These are phyloP conservation scores for Anadara kagoshimensis DNA, from an alignment of 1,140 invertebrate species.

Conservation along the genomic window DNA sequence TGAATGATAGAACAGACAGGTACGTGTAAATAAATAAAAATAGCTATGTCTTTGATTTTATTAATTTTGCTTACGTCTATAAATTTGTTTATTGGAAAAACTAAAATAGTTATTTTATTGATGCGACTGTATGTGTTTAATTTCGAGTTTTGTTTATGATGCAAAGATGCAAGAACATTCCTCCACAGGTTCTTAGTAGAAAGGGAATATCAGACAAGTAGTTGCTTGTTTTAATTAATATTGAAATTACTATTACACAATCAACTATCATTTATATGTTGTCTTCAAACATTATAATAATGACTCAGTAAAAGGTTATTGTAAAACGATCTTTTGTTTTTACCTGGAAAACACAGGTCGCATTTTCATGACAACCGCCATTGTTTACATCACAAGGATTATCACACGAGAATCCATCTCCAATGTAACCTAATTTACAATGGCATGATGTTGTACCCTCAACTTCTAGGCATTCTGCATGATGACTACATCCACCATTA, in stretches of 20 bases:
- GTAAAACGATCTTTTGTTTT: too few species aligned
- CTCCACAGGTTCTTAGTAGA: not conserved
- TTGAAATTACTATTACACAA: not conserved
- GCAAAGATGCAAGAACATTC: too few species aligned
- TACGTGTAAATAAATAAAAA: too few species aligned
- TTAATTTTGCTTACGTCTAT: not conserved
- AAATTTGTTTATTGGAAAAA: not conserved
- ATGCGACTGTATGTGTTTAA: not conserved
- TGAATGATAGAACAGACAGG: too few species aligned
- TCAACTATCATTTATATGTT: not conserved
- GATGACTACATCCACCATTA: slow-evolving; percentile 53
- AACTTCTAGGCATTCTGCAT: slow-evolving; percentile 42
- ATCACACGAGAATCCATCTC: slow-evolving; percentile 46
- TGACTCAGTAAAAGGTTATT: too few species aligned
- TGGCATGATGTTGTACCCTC: slow-evolving; percentile 28
- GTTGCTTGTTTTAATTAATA: not conserved
- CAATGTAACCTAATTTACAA: slow-evolving; percentile 43
- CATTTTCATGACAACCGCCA: slow-evolving; percentile 48
- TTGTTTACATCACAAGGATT: slow-evolving; percentile 49
- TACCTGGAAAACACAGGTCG: slow-evolving; percentile 40
- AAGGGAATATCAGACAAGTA: not conserved
- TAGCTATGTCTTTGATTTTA: not conserved
- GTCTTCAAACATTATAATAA: not conserved
- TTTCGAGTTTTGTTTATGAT: not conserved
- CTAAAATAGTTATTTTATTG: not conserved